Evolutionary conservation across 2,888 invertebrate genomes (phyloP), one percentile per base, ranked within the genome.

Genomic region (Cotesia congregata): DNA sequence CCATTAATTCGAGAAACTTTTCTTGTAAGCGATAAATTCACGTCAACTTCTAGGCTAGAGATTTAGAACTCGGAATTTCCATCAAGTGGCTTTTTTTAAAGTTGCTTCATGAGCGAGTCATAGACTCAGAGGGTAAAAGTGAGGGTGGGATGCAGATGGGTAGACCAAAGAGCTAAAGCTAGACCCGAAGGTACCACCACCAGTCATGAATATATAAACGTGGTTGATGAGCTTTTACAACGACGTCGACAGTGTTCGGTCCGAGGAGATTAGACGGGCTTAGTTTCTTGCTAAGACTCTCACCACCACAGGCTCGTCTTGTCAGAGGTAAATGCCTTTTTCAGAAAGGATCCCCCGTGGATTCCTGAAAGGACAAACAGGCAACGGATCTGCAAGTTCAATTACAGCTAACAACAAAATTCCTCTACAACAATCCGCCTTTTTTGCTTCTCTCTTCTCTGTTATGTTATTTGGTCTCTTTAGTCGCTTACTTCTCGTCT

Each of bases 121-220:
- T 30, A 30, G 30, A 30, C 30, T 30, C 3, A 30, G 30, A 30
- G 30, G 30, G 30, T 3, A 38, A 15, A 39, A n/a, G 4, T 9
- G 61, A n/a, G 59, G 20, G 38, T 60, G n/a, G 12, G 62, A 60
- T 15, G 17, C 20, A 20, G 6, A 20, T 20, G 50, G 15, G 20
- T 30, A 17, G 40, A 17, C 64, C 67, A 62, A 38, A 65, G 17
- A 20, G 62, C 68, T 41, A 65, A 74, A 77, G 67, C 61, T 74
- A 65, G 67, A 74, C 82, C 80, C 79, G 81, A 77, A 70, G 81
- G 77, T 77, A 78, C 76, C 80, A 81, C 79, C 80, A 80, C 82
- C 75, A 73, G 81, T 85, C 86, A 86, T 87, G 86, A 87, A 87
- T 87, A 87, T 78, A 83, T 83, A 86, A 85, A 83, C 81, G 78